A percentile compares a stretch with the other conserved stretches of the same genome.
phyloP scores from a whole-genome alignment of 2,888 invertebrate species.

The Agrypnus murinus region DNA sequence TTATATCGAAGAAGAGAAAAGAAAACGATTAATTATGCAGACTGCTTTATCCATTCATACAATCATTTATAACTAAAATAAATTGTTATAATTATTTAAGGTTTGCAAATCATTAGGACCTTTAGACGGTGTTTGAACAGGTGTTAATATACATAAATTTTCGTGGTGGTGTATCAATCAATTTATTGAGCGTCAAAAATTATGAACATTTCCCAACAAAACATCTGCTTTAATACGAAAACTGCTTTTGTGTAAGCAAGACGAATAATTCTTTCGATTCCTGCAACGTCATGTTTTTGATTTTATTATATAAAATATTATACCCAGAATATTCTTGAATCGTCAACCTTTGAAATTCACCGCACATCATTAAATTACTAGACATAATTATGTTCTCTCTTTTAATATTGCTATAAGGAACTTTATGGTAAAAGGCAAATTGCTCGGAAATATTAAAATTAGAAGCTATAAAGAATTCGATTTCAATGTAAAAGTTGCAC shows the following conservation, averaged over 20 bases:
- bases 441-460: conserved; percentile 25
- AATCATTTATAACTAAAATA: conserved; percentile 14
- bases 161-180: conserved; percentile 35
- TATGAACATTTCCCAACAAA: conserved; percentile 27
- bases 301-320: conserved; percentile 31
- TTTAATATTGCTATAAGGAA: conserved; percentile 28
- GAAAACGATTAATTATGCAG: conserved; percentile 24
- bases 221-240: conserved; percentile 10
- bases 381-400: conserved; percentile 23
- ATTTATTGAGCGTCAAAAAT: conserved; percentile 19
- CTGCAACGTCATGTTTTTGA: conserved; percentile 34
- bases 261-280: conserved; percentile 29
- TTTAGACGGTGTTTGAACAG: conserved; percentile 29
- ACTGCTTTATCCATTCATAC: background rate
- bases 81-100: conserved; percentile 24
- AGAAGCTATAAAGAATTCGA: background rate
- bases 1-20: background rate
- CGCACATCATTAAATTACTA: conserved; percentile 35
- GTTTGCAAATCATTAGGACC: conserved; percentile 30
- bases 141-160: conserved; percentile 35
- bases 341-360: conserved; percentile 34
- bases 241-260: conserved; percentile 30
- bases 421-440: conserved; percentile 6
- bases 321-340: conserved; percentile 10
- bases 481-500: conserved; percentile 1